Base-by-base conservation (phyloP, 2,113 vertebrate genomes). In the Collichthys lucidus region DNA sequence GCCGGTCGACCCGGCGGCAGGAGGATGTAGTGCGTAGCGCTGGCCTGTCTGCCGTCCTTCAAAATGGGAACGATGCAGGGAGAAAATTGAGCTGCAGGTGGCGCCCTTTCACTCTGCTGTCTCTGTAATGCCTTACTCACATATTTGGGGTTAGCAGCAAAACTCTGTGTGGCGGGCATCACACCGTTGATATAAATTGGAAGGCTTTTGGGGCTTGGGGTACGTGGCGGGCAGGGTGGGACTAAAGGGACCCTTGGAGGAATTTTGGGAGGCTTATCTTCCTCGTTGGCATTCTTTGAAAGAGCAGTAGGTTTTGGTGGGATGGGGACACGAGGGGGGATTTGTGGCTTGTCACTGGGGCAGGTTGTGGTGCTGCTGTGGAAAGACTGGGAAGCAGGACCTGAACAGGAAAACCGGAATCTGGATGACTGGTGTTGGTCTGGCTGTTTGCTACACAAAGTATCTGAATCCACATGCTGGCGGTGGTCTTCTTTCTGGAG, bases 81-180 rank as follows among this genome's bases (percentile, higher is more conserved):
- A 49, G 86, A 79, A 3, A 74, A 62, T 56, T 83, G 92, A 12
- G 69, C 47, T 12, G 91, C 50, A 15, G 87, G 74, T 1, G 89
- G 87, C 6, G 94, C 91, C 14, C 96, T 95, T 55, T 97, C 96
- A 31, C 95, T 96, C 69, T 94, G 94, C 93, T 97, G 96, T 92
- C 96, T 96, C 72, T 96, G 96, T 42, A 96, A 92, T 10, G 96
- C 95, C 91, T 97, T 98, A 90, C 98, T 99, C 76, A 99, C 97
- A 0, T 99, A 99, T 44, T 99, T 97, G 2, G 98, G 98, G 82
- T 99, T 97, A 3, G 98, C 97, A 67, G 98, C 98, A 78, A 99
- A 99, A 88, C 98, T 99, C 94, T 99, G 98, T 0, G 98, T 99
- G 0, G 97, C 96, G 31, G 98, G 98, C 98, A 99, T 99, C 65